phyloP scores from a whole-genome alignment of 2,113 vertebrate genomes.

The Coturnix japonica region DNA sequence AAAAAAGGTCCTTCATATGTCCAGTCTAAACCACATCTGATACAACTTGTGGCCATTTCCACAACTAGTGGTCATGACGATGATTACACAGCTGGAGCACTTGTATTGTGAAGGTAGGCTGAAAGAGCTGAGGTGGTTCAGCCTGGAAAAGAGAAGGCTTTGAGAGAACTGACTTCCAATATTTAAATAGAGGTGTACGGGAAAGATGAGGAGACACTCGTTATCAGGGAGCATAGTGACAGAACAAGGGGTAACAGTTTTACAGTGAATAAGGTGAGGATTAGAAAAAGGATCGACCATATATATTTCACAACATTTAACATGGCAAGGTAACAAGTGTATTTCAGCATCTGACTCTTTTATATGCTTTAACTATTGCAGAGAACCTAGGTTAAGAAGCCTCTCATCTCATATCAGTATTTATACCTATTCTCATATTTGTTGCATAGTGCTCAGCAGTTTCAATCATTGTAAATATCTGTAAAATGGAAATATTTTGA shows the following conservation, averaged over 20 bases:
- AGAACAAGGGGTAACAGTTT: not conserved
- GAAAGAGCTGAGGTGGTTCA: not conserved
- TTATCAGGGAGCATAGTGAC: not conserved
- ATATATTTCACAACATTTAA: not conserved
- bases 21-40: too few relatives aligned
- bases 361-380: not conserved
- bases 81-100: not conserved
- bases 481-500: not conserved
- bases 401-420: not conserved
- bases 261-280: not conserved
- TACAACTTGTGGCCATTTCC: too few relatives aligned
- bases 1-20: too few relatives aligned
- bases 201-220: not conserved
- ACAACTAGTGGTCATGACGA: not conserved
- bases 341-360: not conserved
- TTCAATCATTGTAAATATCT: not conserved
- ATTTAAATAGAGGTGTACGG: not conserved
- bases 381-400: not conserved
- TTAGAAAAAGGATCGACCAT: not conserved
- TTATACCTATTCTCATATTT: rapidly evolving
- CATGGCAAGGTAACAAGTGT: not conserved
- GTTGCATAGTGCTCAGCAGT: not conserved
- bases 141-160: not conserved
- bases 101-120: not conserved
- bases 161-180: not conserved